Percentiles rank a stretch among this genome's conserved stretches.
phyloP scores from a whole-genome alignment of 2,797 vertebrate genomes.

The Ctenopoma kingsleyae region DNA sequence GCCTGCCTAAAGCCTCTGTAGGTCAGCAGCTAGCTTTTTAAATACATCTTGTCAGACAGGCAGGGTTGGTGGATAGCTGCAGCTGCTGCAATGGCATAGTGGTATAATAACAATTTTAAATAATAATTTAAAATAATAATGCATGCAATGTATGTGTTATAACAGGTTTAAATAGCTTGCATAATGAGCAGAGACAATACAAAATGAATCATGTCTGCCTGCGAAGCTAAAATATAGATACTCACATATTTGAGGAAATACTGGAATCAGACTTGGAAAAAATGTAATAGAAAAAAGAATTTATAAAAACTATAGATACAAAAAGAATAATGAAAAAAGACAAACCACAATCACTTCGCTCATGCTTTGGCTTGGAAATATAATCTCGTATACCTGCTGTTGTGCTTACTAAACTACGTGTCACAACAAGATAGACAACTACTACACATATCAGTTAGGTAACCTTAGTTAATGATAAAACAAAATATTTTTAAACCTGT shows the following conservation, averaged over 20 bases:
- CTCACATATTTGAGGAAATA: not conserved
- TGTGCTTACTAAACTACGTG: not conserved
- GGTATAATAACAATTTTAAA: conserved; percentile 16
- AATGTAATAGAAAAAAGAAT: no score
- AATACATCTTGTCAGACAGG: conserved; percentile 71
- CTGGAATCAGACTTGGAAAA: not conserved
- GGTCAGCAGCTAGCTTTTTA: conserved; percentile 63
- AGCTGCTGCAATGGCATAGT: conserved; percentile 44
- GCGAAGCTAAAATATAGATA: not conserved
- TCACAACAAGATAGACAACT: not conserved
- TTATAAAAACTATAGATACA: no score
- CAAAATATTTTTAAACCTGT: not conserved
- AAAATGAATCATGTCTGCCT: not conserved
- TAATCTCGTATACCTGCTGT: no score
- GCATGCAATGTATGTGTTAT: not conserved
- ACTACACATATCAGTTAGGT: not conserved
- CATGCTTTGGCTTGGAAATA: no score
- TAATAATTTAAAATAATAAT: conserved; percentile 4
- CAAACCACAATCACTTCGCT: no score
- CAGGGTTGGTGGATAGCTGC: conserved; percentile 48
- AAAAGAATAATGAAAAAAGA: no score
- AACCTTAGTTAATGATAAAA: not conserved
- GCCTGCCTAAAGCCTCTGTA: conserved; percentile 76
- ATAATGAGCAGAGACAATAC: not conserved
- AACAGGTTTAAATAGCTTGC: not conserved